Evolutionary conservation across 92 coral and sea anemone species (phyloP).

Genomic region (Porites lobata): DNA sequence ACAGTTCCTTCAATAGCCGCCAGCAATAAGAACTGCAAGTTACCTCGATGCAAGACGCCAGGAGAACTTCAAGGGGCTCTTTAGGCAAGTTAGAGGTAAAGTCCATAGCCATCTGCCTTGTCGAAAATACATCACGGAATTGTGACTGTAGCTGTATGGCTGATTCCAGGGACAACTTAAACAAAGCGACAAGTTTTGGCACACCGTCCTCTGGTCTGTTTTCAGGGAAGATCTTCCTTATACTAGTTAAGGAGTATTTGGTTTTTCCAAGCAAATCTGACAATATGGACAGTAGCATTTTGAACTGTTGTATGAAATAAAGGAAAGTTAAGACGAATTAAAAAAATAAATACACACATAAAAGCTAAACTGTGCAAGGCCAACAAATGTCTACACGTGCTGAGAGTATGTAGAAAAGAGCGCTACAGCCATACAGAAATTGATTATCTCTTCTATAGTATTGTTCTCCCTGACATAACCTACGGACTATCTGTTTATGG

Average conservation of each 20-base stretch:
- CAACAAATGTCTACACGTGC: no score
- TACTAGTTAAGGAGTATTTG: slow-evolving; percentile 76
- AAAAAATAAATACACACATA: no score
- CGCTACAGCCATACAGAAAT: no score
- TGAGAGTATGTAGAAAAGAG: no score
- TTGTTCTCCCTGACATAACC: no score
- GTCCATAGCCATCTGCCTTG: slow-evolving; percentile 58
- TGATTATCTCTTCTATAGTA: no score
- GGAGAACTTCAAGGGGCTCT: slow-evolving; percentile 45
- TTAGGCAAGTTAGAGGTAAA: slow-evolving; percentile 47
- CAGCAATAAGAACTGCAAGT: neutral
- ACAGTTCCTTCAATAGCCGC: no score
- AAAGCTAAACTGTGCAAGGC: no score
- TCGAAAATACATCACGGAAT: slow-evolving; percentile 61
- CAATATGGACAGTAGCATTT: slow-evolving; percentile 71
- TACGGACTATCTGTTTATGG: no score
- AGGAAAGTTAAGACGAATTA: neutral
- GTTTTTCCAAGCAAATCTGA: slow-evolving; percentile 69
- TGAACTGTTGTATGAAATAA: slow-evolving; percentile 58
- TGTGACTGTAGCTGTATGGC: slow-evolving; percentile 48
- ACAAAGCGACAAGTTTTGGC: slow-evolving; percentile 75
- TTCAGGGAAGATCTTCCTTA: slow-evolving; percentile 85
- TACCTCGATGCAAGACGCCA: slow-evolving; percentile 75
- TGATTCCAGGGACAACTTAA: slow-evolving; percentile 71
- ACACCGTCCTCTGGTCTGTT: slow-evolving; percentile 92